phyloP scores from a whole-genome alignment of 1,140 invertebrate genomes.

The Phenacoccus solenopsis region DNA sequence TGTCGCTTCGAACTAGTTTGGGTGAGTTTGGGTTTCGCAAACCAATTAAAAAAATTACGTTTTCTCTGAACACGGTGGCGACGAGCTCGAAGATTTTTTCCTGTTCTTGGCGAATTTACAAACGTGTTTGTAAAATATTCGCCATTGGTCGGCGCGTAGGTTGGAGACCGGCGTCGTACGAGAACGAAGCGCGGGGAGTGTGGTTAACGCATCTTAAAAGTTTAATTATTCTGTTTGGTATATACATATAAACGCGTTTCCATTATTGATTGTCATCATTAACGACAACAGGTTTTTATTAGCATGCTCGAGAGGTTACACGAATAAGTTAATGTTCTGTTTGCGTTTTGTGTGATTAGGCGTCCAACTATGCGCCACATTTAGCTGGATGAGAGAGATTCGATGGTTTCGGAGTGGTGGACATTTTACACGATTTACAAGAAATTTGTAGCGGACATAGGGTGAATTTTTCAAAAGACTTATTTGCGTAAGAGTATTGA shows the following conservation, averaged over 20 bases:
- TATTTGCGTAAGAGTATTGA: too few species aligned
- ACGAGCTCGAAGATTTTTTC: background rate
- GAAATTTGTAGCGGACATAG: too few species aligned
- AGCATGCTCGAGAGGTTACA: background rate
- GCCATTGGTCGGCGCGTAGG: background rate
- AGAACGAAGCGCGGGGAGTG: background rate
- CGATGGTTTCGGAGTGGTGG: too few species aligned
- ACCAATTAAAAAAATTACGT: conserved; percentile 3
- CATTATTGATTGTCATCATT: background rate
- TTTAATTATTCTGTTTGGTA: background rate
- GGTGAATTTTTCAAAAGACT: too few species aligned
- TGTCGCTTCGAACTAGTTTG: too few species aligned
- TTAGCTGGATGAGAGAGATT: too few species aligned
- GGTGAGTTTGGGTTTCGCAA: too few species aligned
- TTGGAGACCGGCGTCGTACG: background rate
- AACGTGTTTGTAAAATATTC: background rate
- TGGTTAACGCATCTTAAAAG: background rate
- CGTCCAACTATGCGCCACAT: too few species aligned
- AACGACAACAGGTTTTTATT: background rate
- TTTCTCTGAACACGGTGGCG: background rate
- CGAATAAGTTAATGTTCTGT: background rate
- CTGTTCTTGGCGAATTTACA: background rate
- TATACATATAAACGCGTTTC: background rate
- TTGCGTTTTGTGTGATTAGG: too few species aligned
- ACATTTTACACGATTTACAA: too few species aligned